These are phyloP conservation scores for Seladonia tumulorum DNA, from an alignment of 2,888 invertebrate genomes.

Conservation along the genomic window DNA sequence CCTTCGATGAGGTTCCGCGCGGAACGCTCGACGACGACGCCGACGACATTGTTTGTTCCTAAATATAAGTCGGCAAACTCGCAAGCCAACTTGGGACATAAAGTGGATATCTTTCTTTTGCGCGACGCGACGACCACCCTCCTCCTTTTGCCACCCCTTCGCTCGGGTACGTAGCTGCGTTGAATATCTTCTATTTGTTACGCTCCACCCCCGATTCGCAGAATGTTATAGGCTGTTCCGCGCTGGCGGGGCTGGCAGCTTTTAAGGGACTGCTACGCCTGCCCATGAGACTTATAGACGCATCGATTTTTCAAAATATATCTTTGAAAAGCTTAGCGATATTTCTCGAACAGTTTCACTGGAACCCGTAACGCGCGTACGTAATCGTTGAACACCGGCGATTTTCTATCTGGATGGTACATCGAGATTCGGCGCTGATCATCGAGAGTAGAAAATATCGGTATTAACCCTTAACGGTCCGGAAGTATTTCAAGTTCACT, in stretches of 20 bases:
- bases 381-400: background rate
- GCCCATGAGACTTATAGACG: background rate
- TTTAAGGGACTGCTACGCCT: background rate
- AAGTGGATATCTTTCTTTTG: conserved; percentile 8
- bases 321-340: background rate
- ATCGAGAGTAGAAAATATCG: too few relatives aligned
- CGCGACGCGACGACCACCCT: background rate
- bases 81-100: conserved; percentile 3
- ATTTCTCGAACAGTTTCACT: background rate
- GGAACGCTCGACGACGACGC: background rate
- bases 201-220: background rate
- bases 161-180: background rate
- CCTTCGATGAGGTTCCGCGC: background rate
- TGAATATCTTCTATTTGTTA: background rate
- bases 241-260: background rate
- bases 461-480: too few relatives aligned
- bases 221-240: background rate
- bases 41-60: conserved; percentile 15
- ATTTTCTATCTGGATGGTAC: background rate
- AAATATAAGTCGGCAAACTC: conserved; percentile 16
- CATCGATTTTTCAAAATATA: background rate
- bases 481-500: too few relatives aligned
- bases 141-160: background rate
- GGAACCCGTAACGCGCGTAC: too few relatives aligned
- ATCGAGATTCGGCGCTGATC: too few relatives aligned